Evolutionary conservation across 92 coral and sea anemone species (phyloP).

Genomic region (Umimayanthus kanabou): DNA sequence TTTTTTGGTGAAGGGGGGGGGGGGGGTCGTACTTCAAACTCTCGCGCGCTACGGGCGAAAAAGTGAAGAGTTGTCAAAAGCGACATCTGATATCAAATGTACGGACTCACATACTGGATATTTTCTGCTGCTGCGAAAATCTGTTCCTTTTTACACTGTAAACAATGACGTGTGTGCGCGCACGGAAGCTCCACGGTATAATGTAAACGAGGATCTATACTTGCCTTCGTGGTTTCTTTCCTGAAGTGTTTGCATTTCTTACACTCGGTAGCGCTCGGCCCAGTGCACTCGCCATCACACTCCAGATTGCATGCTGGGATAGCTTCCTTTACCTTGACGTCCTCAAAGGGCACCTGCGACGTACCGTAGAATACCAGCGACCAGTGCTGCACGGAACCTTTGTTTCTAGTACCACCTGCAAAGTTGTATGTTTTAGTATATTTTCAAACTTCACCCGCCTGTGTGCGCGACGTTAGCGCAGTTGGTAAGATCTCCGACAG

Average conservation of each 20-base stretch:
- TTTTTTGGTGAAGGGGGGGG: no score
- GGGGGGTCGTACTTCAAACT: no score
- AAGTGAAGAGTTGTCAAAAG: no score
- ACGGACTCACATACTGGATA: no score
- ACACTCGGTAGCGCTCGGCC: slow-evolving; percentile 85
- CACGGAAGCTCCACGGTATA: no score
- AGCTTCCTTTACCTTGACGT: slow-evolving; percentile 54
- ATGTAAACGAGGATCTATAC: background rate
- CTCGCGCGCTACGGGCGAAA: no score
- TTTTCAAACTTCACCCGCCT: no score
- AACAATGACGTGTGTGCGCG: no score
- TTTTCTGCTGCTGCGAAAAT: background rate
- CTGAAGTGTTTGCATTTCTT: slow-evolving; percentile 74
- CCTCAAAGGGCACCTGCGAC: slow-evolving; percentile 57
- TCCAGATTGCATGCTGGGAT: slow-evolving; percentile 84
- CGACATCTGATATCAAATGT: no score
- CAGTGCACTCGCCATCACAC: slow-evolving; percentile 86
- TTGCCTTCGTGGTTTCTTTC: slow-evolving; percentile 63
- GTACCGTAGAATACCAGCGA: slow-evolving; percentile 83
- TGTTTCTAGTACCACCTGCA: slow-evolving; percentile 31
- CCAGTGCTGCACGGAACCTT: slow-evolving; percentile 76
- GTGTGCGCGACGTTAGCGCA: no score
- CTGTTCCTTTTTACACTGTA: slow-evolving; percentile 3
- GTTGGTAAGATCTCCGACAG: no score
- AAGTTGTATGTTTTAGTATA: background rate